phyloP scores from a whole-genome alignment of 2,888 invertebrate genomes.

The Cephus spinipes region DNA sequence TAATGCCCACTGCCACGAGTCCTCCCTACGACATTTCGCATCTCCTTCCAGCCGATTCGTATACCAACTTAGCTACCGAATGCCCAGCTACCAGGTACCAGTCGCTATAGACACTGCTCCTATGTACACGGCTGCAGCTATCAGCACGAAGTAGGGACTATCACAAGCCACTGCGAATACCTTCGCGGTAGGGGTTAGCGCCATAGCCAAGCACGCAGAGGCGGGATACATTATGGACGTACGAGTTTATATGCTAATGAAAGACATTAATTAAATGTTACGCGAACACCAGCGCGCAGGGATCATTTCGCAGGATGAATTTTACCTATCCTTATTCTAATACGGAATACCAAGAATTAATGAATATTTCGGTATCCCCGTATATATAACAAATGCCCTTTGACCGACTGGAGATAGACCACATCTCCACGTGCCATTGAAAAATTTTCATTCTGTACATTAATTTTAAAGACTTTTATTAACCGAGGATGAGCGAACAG shows the following conservation, averaged over 20 bases:
- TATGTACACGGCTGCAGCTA: background rate
- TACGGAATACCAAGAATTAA: constrained; percentile 57
- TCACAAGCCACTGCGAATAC: background rate
- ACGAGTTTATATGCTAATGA: constrained; percentile 56
- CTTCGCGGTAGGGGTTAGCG: constrained; percentile 1
- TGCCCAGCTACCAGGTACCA: background rate
- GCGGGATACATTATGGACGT: constrained; percentile 42
- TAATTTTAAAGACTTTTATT: background rate
- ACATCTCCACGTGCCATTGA: background rate
- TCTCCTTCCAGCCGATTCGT: constrained; percentile 29
- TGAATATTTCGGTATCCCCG: background rate
- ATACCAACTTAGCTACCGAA: background rate
- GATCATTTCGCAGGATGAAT: background rate
- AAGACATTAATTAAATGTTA: constrained; percentile 54
- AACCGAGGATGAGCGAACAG: background rate
- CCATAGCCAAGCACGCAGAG: constrained; percentile 29
- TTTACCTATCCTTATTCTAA: constrained; percentile 13
- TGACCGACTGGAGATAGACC: background rate
- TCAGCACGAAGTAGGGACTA: background rate
- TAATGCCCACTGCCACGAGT: constrained; percentile 53
- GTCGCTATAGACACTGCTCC: background rate
- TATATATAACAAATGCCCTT: background rate
- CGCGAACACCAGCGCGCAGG: constrained; percentile 30
- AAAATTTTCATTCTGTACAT: background rate
- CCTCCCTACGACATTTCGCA: constrained; percentile 44